phyloP scores from a whole-genome alignment of 2,888 invertebrate species.

The Cerastis rubricosa region DNA sequence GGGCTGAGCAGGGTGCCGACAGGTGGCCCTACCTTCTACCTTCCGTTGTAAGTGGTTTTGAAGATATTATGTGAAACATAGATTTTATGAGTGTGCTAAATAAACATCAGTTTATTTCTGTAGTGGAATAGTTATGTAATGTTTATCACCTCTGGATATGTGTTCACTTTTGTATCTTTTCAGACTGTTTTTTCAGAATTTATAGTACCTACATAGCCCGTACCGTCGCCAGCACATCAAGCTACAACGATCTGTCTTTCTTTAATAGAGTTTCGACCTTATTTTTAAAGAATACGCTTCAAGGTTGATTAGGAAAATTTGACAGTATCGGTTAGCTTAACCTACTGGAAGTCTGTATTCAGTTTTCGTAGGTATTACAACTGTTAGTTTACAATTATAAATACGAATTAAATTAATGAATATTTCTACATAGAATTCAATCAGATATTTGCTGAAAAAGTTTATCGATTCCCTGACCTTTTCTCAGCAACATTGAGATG shows the following conservation, averaged over 20 bases:
- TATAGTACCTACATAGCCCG: too few species aligned
- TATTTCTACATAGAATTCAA: neutral
- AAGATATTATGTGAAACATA: neutral
- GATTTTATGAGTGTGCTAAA: neutral
- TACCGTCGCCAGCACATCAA: too few species aligned
- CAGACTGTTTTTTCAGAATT: too few species aligned
- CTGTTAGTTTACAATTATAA: too few species aligned
- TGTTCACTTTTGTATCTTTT: neutral
- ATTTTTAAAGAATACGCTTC: too few species aligned
- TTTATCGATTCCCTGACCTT: neutral
- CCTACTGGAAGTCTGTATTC: neutral
- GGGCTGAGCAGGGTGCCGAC: conserved; percentile 35
- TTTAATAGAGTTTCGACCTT: too few species aligned
- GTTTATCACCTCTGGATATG: neutral
- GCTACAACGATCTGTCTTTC: too few species aligned
- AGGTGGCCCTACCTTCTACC: conserved; percentile 24
- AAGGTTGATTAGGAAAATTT: too few species aligned
- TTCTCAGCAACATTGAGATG: neutral
- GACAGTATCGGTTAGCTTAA: too few species aligned
- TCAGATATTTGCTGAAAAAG: neutral
- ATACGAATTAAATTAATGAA: neutral
- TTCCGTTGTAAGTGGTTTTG: conserved; percentile 4
- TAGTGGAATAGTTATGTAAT: neutral
- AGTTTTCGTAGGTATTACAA: too few species aligned
- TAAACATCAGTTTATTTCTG: neutral